Evolutionary conservation across 2,888 invertebrate species (phyloP).

Genomic region (Drosophila histrio): DNA sequence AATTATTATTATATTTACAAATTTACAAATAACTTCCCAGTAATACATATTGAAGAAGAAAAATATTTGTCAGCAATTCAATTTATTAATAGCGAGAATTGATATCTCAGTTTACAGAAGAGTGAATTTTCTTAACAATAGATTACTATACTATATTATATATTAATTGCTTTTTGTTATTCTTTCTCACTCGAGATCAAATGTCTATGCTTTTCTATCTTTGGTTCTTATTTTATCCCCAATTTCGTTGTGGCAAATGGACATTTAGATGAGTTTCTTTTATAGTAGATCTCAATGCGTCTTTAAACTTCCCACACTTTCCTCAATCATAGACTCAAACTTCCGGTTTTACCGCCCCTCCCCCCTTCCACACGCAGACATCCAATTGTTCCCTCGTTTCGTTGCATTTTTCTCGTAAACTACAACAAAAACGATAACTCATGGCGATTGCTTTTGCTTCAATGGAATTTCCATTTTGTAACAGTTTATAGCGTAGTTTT

Average conservation of each 20-base stretch:
- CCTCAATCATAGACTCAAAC: conserved; percentile 30
- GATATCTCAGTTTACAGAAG: too few relatives aligned
- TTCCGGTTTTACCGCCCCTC: conserved; percentile 34
- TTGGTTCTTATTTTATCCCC: neutral
- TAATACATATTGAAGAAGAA: too few relatives aligned
- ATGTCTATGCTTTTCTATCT: too few relatives aligned
- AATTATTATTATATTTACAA: too few relatives aligned
- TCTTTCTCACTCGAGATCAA: neutral
- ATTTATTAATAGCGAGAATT: too few relatives aligned
- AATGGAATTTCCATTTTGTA: conserved; percentile 74
- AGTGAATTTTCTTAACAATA: too few relatives aligned
- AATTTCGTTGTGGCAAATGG: neutral
- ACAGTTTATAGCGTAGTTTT: conserved; percentile 62
- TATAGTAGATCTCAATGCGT: neutral
- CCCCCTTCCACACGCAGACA: neutral
- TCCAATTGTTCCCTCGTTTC: conserved; percentile 50
- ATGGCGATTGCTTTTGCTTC: conserved; percentile 64
- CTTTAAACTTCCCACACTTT: conserved; percentile 33
- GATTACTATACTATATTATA: neutral
- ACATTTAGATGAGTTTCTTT: neutral
- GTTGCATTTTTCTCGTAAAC: conserved; percentile 24
- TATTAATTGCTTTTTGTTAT: neutral
- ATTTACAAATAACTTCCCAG: too few relatives aligned
- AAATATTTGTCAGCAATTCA: too few relatives aligned
- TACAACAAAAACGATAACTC: conserved; percentile 42